phyloP scores from a whole-genome alignment of 37 sponge, comb jelly and placozoan genomes.

The Halichondria panicea region DNA sequence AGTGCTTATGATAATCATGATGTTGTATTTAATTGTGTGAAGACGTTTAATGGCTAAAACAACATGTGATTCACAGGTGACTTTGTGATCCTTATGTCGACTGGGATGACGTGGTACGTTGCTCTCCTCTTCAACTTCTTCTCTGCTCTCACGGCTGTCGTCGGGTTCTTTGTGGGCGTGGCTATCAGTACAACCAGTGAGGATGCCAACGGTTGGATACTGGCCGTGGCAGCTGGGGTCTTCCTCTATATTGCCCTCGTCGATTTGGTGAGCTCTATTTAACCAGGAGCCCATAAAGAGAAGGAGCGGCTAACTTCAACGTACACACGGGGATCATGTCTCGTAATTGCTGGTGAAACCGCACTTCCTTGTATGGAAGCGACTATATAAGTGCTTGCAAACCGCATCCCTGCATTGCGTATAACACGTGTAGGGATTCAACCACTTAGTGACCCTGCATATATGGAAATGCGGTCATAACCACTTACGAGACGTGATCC shows the following conservation, averaged over 20 bases:
- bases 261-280: conserved; percentile 66
- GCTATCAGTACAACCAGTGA: conserved; percentile 43
- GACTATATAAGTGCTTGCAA: too few relatives aligned
- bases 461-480: too few relatives aligned
- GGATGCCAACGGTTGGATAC: conserved; percentile 64
- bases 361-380: too few relatives aligned
- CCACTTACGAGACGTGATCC: too few relatives aligned
- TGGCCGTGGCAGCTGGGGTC: conserved; percentile 67
- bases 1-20: conserved; percentile 25
- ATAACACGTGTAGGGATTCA: too few relatives aligned
- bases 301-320: too few relatives aligned
- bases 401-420: too few relatives aligned
- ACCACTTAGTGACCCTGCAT: too few relatives aligned
- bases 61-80: conserved; percentile 68
- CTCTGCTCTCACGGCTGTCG: conserved; percentile 58
- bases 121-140: conserved; percentile 79
- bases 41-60: too few relatives aligned
- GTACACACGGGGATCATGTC: too few relatives aligned
- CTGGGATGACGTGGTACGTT: conserved; percentile 72
- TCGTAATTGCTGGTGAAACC: too few relatives aligned
- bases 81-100: conserved; percentile 73
- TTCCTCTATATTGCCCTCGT: conserved; percentile 79
- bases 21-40: not conserved
- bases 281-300: too few relatives aligned
- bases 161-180: conserved; percentile 79